Percentiles rank a stretch among this genome's conserved stretches.
Evolutionary conservation across 2,888 invertebrate species (phyloP).

Genomic region (Apantesis nais): DNA sequence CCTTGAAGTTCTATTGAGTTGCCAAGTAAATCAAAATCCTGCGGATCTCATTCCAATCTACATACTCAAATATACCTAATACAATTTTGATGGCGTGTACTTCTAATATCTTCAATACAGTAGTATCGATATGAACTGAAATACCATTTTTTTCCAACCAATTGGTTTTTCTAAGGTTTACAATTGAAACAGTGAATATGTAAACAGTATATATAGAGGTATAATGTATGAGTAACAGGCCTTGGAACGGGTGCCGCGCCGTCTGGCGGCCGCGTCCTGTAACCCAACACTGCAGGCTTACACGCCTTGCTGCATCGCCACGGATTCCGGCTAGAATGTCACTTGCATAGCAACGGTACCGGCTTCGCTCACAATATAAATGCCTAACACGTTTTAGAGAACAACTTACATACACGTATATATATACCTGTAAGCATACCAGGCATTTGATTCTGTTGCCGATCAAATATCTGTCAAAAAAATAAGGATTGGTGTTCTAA

Average conservation of each 20-base stretch:
- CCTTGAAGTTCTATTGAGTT: too few species aligned
- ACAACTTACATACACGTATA: background rate
- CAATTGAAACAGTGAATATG: background rate
- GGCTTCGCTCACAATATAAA: slow-evolving; percentile 11
- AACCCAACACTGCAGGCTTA: slow-evolving; percentile 54
- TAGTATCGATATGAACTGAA: too few species aligned
- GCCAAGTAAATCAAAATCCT: too few species aligned
- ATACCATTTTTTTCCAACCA: too few species aligned
- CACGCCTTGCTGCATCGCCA: slow-evolving; percentile 55
- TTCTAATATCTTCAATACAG: too few species aligned
- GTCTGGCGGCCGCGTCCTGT: slow-evolving; percentile 39
- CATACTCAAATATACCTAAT: too few species aligned
- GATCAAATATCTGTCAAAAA: background rate
- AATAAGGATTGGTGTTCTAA: too few species aligned
- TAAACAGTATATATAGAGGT: too few species aligned
- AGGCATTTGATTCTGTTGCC: too few species aligned
- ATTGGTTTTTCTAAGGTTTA: background rate
- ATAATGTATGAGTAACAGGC: slow-evolving; percentile 11
- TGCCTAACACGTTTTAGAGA: background rate
- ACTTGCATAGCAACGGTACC: slow-evolving; percentile 21
- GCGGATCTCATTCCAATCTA: too few species aligned
- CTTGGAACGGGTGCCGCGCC: slow-evolving; percentile 44
- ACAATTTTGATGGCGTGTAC: too few species aligned
- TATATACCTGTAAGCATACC: background rate
- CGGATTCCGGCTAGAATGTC: slow-evolving; percentile 55